Evolutionary conservation across 2,888 invertebrate genomes (phyloP), one percentile per base, ranked within the genome.

Genomic region (Platypus cylindrus): DNA sequence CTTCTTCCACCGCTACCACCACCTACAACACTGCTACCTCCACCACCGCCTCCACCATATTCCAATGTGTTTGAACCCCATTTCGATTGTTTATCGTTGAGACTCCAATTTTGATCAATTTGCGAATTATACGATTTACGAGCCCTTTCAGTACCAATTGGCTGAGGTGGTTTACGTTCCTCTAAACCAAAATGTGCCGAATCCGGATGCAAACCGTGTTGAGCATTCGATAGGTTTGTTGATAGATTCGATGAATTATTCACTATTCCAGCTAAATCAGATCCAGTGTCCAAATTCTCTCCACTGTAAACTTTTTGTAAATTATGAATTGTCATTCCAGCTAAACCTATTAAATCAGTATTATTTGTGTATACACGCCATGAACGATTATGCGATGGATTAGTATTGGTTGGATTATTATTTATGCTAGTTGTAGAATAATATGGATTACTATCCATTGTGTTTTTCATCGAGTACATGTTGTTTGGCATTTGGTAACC

Each of bases 121-220:
- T 51, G 51, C 40, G 51, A 54, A 30, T 38, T 32, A 36, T 50
- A 55, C 8, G 51, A 70, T 56, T 79, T 79, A 70, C 79, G 75
- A 22, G 78, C 75, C 50, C 86, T 70, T 63, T 85, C 86, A 1
- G 83, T 85, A 45, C 86, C 86, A 56, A 86, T 86, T 32, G 86
- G 85, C 39, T 56, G 60, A 13, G 54, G 55, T 29, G 66, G 63
- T 60, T 78, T 75, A 17, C 69, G 56, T 39, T 68, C 68, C 42
- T 68, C 69, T 26, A 63, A 48, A 40, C 54, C 46, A 30, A 45
- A 47, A 26, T 41, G 40, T 12, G 34, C 41, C 30, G 49, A 47
- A 41, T 49, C 41, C 17, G 44, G 36, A 23, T 36, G 41, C 26
- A 44, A 17, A 12, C 30, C 31, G 30, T 42, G 42, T 20, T 29